These are phyloP conservation scores for Aurelia coerulea DNA, from an alignment of 30 jellyfish, hydroid and myxozoan genomes.

Conservation along the genomic window DNA sequence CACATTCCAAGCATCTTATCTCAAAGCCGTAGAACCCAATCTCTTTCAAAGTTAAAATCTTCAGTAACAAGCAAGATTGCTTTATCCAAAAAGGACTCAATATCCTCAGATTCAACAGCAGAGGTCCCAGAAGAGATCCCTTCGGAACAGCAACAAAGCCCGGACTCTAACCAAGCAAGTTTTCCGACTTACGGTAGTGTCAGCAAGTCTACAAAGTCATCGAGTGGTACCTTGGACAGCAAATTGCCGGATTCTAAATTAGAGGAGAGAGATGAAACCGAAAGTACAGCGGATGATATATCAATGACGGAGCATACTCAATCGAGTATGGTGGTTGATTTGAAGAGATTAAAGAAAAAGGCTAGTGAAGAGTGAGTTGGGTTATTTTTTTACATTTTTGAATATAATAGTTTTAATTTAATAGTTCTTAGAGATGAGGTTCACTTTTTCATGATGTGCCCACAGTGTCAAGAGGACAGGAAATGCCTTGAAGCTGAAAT, in stretches of 20 bases:
- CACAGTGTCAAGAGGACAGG: too few relatives aligned
- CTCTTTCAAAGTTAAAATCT: conserved; percentile 7
- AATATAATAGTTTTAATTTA: too few relatives aligned
- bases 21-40: background rate
- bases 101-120: conserved; percentile 44
- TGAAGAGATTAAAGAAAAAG: conserved; percentile 68
- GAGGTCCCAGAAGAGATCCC: conserved; percentile 68
- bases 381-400: too few relatives aligned
- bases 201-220: background rate
- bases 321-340: conserved; percentile 77
- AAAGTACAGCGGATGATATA: conserved; percentile 62
- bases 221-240: conserved; percentile 20
- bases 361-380: conserved; percentile 83
- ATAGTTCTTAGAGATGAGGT: too few relatives aligned
- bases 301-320: conserved; percentile 62
- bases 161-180: conserved; percentile 36
- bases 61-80: background rate
- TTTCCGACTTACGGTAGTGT: conserved; percentile 47
- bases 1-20: conserved; percentile 11
- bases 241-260: background rate
- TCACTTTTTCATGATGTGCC: too few relatives aligned
- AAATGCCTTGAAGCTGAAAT: too few relatives aligned
- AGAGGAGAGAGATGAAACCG: conserved; percentile 30
- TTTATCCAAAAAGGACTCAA: conserved; percentile 14
- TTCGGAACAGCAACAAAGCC: conserved; percentile 8